phyloP scores from a whole-genome alignment of 2,888 invertebrate species.

The Meta bourneti region DNA sequence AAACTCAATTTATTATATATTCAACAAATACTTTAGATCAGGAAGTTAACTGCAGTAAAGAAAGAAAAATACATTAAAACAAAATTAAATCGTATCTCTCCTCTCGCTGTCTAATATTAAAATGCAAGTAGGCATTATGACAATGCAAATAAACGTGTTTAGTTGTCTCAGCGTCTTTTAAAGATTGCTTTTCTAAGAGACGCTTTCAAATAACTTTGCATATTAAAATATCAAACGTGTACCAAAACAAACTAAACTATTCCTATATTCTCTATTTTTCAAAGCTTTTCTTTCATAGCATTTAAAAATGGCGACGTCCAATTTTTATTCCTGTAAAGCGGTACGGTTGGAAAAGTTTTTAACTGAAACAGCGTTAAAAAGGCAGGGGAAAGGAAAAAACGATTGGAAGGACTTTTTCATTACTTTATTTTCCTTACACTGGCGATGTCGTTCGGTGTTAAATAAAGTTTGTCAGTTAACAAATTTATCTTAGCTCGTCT shows the following conservation, averaged over 20 bases:
- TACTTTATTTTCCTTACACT: not conserved
- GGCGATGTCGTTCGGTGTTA: constrained; percentile 27
- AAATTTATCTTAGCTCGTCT: constrained; percentile 9
- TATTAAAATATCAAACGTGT: not conserved
- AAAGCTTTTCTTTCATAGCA: not conserved
- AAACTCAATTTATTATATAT: too few relatives aligned
- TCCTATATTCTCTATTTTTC: not conserved
- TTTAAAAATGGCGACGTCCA: not conserved
- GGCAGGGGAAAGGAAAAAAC: not conserved
- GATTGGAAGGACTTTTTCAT: not conserved
- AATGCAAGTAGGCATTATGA: too few relatives aligned
- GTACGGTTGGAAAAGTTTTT: constrained; percentile 10
- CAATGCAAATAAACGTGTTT: too few relatives aligned
- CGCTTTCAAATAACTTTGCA: not conserved
- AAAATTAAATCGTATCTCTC: too few relatives aligned
- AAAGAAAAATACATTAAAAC: too few relatives aligned
- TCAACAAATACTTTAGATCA: too few relatives aligned
- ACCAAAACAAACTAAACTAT: not conserved
- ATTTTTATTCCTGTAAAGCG: constrained; percentile 4
- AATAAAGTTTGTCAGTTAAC: constrained; percentile 33
- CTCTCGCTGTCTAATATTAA: too few relatives aligned
- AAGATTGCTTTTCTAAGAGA: too few relatives aligned
- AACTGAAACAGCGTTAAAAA: not conserved
- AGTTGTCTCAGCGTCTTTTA: too few relatives aligned
- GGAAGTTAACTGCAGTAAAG: too few relatives aligned